phyloP scores from a whole-genome alignment of 2,797 vertebrate genomes.

The Euthynnus affinis region DNA sequence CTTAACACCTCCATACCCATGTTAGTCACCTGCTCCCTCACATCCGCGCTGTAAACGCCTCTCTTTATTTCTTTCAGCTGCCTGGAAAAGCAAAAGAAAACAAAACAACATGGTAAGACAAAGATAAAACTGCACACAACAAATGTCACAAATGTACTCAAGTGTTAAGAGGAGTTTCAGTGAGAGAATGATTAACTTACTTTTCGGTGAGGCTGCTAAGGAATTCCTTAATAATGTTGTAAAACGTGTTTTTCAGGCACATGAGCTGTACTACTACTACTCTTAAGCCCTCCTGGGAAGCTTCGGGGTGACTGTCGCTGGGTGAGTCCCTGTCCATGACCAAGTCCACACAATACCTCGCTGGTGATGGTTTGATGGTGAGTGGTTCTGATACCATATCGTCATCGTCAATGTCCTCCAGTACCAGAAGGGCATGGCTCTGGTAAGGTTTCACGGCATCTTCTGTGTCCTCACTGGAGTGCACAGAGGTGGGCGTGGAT shows the following conservation, averaged over 20 bases:
- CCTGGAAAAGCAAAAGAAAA: background rate
- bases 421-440: too few relatives aligned
- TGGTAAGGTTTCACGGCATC: accelerated
- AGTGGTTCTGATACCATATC: background rate
- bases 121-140: background rate
- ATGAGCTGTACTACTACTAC: background rate
- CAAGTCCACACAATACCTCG: background rate
- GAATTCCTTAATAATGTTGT: background rate
- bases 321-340: background rate
- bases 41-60: background rate
- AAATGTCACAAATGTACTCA: background rate
- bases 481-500: too few relatives aligned
- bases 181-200: background rate
- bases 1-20: background rate
- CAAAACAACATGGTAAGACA: background rate
- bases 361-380: too few relatives aligned
- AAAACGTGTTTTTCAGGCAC: background rate
- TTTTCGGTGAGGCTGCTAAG: background rate
- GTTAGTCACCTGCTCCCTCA: background rate
- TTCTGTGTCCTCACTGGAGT: background rate
- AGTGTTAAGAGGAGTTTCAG: background rate
- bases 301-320: background rate
- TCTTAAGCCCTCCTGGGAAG: background rate
- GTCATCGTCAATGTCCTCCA: too few relatives aligned
- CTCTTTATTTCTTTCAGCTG: too few relatives aligned